Base-by-base conservation (phyloP, 2,797 vertebrate genomes). In the Lepidocolaptes lacrymiger region DNA sequence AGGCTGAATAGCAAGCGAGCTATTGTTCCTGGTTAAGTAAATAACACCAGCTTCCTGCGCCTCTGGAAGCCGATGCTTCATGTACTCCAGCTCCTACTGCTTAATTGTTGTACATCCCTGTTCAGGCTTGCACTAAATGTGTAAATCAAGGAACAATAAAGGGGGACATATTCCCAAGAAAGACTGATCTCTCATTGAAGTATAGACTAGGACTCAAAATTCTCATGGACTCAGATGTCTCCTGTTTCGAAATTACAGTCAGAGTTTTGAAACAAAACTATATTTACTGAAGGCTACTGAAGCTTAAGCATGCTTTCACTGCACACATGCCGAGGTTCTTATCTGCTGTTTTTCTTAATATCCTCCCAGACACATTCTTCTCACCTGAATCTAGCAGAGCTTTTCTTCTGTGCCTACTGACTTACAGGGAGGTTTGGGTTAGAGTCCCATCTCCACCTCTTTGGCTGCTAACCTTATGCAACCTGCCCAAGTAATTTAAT, bases 401-500 rank as follows among this genome's bases (percentile, higher is more conserved):
- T 89, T 92, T 91, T 72, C 39, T 92, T 41, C 52, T 63, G 30
- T 58, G 36, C 44, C 37, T 58, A 3, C 56, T 68, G 37, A 86
- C 85, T 91, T 54, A 66, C 72, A 17, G 14, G 36, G 76, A 62
- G 28, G n/a, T 41, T 56, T 81, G 43, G 7, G 36, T 49, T 77
- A 54, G 11, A 64, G 58, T 41, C 62, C 36, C 58, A 64, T n/a
- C 41, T 81, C 62, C 34, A 15, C 39, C 89, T 91, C 82, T 54
- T 78, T 56, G 62, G 79, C 54, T 89, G 58, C 54, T 93, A 75
- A 94, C 81, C 69, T 95, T 39, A 89, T 69, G 51, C 73, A 95
- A 89, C 85, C 89, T 78, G 62, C 52, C 16, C 39, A 71, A 63
- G 56, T 71, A 82, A 94, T 92, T 93, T 78, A 84, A 64, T 80